Conservation (phyloP, 1,140 invertebrate species). For the Platyscapa corneri region DNA sequence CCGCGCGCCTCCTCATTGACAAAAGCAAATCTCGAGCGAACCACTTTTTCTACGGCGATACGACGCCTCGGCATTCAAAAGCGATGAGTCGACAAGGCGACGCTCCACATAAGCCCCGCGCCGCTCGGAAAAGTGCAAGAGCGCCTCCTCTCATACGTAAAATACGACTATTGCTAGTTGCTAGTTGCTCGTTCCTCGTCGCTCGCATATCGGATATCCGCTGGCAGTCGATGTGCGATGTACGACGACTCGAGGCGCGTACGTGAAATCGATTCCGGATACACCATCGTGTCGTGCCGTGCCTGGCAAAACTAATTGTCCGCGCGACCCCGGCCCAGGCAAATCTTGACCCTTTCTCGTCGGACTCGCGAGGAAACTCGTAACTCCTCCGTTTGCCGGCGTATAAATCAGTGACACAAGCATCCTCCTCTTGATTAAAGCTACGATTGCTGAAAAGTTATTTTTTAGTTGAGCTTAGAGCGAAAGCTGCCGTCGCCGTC, state of each 20-base stretch:
- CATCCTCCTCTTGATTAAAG: too few relatives aligned
- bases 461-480: too few relatives aligned
- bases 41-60: background rate
- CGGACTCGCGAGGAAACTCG: background rate
- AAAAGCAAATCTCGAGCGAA: background rate
- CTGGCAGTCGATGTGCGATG: background rate
- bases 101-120: background rate
- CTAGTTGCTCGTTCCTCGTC: too few relatives aligned
- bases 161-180: background rate
- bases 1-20: background rate
- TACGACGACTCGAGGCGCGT: slow-evolving; percentile 1
- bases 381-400: slow-evolving; percentile 10
- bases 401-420: background rate
- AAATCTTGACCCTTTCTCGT: background rate
- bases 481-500: too few relatives aligned
- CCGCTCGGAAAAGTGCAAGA: background rate
- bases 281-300: slow-evolving; percentile 32
- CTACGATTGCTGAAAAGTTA: too few relatives aligned
- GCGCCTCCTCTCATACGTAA: background rate
- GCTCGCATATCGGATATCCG: slow-evolving; percentile 36
- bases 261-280: slow-evolving; percentile 38
- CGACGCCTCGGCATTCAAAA: background rate
- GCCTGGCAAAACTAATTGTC: slow-evolving; percentile 37
- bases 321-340: background rate
- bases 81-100: background rate